Base-by-base conservation (phyloP, 1,140 invertebrate genomes). In the Planococcus citri region DNA sequence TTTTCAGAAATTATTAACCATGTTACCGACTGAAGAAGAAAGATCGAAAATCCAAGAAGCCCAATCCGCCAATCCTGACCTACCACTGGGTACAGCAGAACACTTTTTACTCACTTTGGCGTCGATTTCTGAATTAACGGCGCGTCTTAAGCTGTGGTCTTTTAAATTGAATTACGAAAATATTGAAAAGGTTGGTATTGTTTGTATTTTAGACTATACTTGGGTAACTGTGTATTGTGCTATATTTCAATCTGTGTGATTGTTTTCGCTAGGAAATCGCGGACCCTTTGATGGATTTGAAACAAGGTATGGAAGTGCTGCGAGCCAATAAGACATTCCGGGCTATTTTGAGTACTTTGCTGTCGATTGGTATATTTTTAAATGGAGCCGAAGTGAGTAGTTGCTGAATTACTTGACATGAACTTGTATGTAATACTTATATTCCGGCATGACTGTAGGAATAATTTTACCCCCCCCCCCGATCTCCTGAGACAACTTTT, bases 91-190 rank as follows among this genome's bases (percentile, higher is more conserved):
- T 71, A 94, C 89, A 74, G 97, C 97, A 8, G 97, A 99, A 80
- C 94, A 99, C 79, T 99, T 99, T 78, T 85, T 99, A 12, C 82
- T 99, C 21, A 97, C 93, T 61, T 81, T 99, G 71, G 90, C 93
- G 14, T 96, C 95, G 22, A 97, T 99, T 72, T 95, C 90, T 38
- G 95, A 98, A 80, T 83, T 99, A 57, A 87, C 92, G 25, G 95
- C 97, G 27, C 83, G 97, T 73, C 84, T 99, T 2, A 94, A 95
- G 78, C 83, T 99, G 69, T 99, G 97, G 97, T 88, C 96, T 69
- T 99, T 99, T 80, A 97, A 97, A 78, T 81, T 99, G 37, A 97
- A 99, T 82, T 99, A 97, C 80, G 95, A 98, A 78, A 91, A 89
- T 77, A 87, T 91, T 72, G 95, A 99, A 82, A 89, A 87, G 80